Conservation (phyloP, 2,797 vertebrate species). For the Amniataba percoides region DNA sequence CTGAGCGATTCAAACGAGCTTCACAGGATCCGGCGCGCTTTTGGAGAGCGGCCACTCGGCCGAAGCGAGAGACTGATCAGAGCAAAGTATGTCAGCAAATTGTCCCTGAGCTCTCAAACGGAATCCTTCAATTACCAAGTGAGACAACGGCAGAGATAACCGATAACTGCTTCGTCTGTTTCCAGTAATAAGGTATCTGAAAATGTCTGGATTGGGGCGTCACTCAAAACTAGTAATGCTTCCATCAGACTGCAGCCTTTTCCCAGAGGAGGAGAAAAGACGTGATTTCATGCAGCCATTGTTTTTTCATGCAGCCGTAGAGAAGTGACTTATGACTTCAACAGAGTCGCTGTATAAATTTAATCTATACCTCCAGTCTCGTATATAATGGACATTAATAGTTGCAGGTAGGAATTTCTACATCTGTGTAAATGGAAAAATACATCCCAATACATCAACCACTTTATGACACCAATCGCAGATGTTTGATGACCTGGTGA, state of each 20-base stretch:
- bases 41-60: constrained; percentile 75
- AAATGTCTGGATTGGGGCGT: constrained; percentile 47
- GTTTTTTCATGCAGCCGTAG: constrained; percentile 43
- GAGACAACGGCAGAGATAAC: constrained; percentile 37
- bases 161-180: constrained; percentile 35
- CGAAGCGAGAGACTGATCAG: constrained; percentile 57
- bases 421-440: constrained; percentile 37
- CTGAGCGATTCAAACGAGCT: constrained; percentile 75
- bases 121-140: constrained; percentile 64
- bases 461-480: constrained; percentile 21
- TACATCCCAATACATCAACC: constrained; percentile 7
- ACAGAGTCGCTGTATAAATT: constrained; percentile 56
- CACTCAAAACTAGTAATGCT: constrained; percentile 59
- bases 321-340: constrained; percentile 59
- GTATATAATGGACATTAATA: constrained; percentile 36
- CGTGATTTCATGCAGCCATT: constrained; percentile 43
- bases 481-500: constrained; percentile 43
- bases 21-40: constrained; percentile 63
- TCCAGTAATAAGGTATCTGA: constrained; percentile 12
- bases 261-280: constrained; percentile 49
- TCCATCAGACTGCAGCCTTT: constrained; percentile 57
- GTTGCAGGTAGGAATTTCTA: constrained; percentile 36
- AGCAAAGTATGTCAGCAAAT: constrained; percentile 55
- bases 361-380: constrained; percentile 36
- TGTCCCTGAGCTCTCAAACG: constrained; percentile 44